phyloP scores from a whole-genome alignment of 2,888 invertebrate genomes.

The Deilephila elpenor region DNA sequence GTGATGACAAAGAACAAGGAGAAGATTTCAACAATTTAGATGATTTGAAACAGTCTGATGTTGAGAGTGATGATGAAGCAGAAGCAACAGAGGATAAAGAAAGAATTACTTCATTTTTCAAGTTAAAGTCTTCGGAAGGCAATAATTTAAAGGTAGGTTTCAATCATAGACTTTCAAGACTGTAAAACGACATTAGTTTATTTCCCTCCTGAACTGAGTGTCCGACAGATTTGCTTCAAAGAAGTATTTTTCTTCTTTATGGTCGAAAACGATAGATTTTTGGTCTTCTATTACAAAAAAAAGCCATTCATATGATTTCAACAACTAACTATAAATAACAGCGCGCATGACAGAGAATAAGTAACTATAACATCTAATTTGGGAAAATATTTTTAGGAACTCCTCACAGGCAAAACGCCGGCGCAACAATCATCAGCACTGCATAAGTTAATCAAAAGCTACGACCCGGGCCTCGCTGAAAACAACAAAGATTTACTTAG shows the following conservation, averaged over 20 bases:
- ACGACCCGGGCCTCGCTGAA: slow-evolving; percentile 91
- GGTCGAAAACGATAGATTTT: too few species aligned
- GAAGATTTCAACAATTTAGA: slow-evolving; percentile 62
- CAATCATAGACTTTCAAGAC: too few species aligned
- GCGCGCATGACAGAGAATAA: too few species aligned
- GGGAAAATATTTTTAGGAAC: slow-evolving; percentile 64
- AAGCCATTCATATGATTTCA: too few species aligned
- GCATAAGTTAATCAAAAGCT: slow-evolving; percentile 93
- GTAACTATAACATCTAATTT: too few species aligned
- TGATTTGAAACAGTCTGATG: slow-evolving; percentile 80
- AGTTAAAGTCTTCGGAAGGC: slow-evolving; percentile 63
- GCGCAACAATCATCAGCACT: slow-evolving; percentile 89
- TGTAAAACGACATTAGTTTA: too few species aligned
- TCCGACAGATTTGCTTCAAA: too few species aligned
- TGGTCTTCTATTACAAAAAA: too few species aligned
- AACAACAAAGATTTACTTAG: slow-evolving; percentile 91
- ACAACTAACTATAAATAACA: too few species aligned
- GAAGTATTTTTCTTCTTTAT: too few species aligned
- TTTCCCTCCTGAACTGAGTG: too few species aligned
- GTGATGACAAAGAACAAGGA: slow-evolving; percentile 40
- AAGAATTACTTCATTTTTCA: slow-evolving; percentile 65
- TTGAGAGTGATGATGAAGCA: slow-evolving; percentile 64
- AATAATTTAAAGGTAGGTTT: slow-evolving; percentile 69
- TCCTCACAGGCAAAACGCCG: slow-evolving; percentile 85
- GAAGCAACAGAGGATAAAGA: slow-evolving; percentile 48